Base-by-base conservation (phyloP, 2,113 vertebrate species). In the Falco punctatus region DNA sequence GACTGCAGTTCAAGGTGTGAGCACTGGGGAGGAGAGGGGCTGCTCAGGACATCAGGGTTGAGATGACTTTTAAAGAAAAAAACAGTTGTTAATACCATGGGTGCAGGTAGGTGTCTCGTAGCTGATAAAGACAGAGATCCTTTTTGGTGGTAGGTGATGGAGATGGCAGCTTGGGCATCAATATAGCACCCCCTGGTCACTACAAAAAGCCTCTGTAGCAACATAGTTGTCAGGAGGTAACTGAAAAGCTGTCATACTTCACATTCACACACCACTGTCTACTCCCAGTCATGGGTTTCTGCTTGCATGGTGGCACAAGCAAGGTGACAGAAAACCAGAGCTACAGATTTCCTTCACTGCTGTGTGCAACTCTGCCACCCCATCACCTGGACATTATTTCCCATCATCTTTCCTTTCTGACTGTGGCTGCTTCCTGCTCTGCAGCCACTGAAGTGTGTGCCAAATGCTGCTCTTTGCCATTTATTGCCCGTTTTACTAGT, bases 351-450 rank as follows among this genome's bases (percentile, higher is more conserved):
- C 17, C 44, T 69, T 72, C 30, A 26, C 18, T 71, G 79, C 33
- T 19, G 8, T 14, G 16, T 75, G 28, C 27, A 20, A 2, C 33
- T 65, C 27, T 70, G 33, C 24, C 14, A 23, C 15, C 21, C 27
- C 11, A 13, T 20, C 0, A 0, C 1, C 0, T 15, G 12, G 33
- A 17, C 51, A 33, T n/a, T 33, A n/a, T 51, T 78, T 84, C 40
- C 28, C 30, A 27, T 14, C 6, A 0, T 78, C 13, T 71, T 66
- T 86, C 38, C 12, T 79, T 30, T 54, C 57, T 69, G 62, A 46
- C 11, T 28, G 30, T 57, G 35, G 35, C 48, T 65, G 22, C 30
- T 58, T 21, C 23, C 24, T 49, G 21, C 40, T 40, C 24, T 75
- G 42, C 28, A 66, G 30, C 19, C 10, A 8, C 8, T 46, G 24